Base-by-base conservation (phyloP, 2,888 invertebrate species). In the Agrotis segetum region DNA sequence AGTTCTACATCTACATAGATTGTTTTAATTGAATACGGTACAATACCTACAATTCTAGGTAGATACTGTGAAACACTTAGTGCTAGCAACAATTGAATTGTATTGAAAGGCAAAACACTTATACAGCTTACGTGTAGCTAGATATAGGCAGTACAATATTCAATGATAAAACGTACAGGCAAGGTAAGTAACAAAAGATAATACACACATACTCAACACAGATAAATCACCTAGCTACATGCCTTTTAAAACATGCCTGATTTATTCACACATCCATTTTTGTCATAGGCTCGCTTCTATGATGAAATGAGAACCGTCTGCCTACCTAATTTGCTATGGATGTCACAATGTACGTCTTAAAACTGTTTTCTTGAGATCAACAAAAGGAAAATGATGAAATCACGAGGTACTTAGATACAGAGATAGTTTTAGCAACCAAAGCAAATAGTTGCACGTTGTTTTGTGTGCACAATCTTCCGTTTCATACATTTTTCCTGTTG, bases 251-350 rank as follows among this genome's bases (percentile, higher is more conserved):
- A 74, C 61, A 60, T 46, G 59, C 64, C 67, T 79, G 79, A 79
- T 76, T 77, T 75, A 81, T 83, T 80, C 61, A 64, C 67, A 81
- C 72, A 71, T 79, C 83, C 83, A 77, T 85, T 64, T 82, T 67
- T 66, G 77, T 67, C 58, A 16, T 55, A 52, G 21, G 49, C 59
- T 52, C 50, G 56, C 13, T 19, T 11, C 29, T 24, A 34, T 80
- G 77, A 71, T 50, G 67, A 71, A 70, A 83, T 67, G 66, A 6
- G 16, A 52, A 19, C 13, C 21, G 34, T 24, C 47, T 46, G 44
- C 24, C 53, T 65, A 55, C 62, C 53, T n/a, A 29, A 71, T 76
- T 29, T 59, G 61, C 49, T 40, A 44, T 56, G 17, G 44, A 64
- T 65, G 46, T 52, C 44, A 34, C 75, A 79, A 64, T 46, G 34